Percentiles rank a stretch among this genome's conserved stretches.
phyloP scores from a whole-genome alignment of 2,113 vertebrate species.

The Casuarius casuarius region DNA sequence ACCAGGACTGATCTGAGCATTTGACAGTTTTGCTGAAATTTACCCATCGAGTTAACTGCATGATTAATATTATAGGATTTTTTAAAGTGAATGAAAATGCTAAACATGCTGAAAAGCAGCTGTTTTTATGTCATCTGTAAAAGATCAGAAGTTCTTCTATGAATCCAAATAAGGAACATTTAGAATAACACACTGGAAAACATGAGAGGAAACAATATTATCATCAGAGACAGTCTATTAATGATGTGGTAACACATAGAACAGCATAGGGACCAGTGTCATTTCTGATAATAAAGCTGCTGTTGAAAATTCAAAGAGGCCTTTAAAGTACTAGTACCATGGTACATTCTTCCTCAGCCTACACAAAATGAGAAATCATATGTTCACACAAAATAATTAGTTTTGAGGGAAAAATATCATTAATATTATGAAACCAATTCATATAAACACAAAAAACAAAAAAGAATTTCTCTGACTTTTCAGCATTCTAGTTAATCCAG shows the following conservation, averaged over 20 bases:
- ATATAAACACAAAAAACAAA: not conserved
- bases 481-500: not conserved
- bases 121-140: not conserved
- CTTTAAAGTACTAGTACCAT: not conserved
- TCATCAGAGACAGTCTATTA: not conserved
- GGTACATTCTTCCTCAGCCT: not conserved
- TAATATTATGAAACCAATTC: not conserved
- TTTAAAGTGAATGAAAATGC: not conserved
- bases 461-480: not conserved
- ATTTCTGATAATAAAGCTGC: not conserved
- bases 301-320: not conserved
- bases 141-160: not conserved
- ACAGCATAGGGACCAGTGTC: not conserved
- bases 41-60: not conserved
- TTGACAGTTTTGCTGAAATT: not conserved
- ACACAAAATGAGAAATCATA: not conserved
- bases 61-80: not conserved
- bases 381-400: not conserved
- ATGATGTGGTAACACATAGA: not conserved
- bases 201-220: not conserved
- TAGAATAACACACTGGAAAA: not conserved
- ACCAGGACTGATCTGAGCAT: not conserved
- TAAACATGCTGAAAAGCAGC: not conserved
- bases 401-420: not conserved
- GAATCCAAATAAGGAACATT: not conserved